Base-by-base conservation (phyloP, 2,888 invertebrate genomes). In the Pyrgus malvae region DNA sequence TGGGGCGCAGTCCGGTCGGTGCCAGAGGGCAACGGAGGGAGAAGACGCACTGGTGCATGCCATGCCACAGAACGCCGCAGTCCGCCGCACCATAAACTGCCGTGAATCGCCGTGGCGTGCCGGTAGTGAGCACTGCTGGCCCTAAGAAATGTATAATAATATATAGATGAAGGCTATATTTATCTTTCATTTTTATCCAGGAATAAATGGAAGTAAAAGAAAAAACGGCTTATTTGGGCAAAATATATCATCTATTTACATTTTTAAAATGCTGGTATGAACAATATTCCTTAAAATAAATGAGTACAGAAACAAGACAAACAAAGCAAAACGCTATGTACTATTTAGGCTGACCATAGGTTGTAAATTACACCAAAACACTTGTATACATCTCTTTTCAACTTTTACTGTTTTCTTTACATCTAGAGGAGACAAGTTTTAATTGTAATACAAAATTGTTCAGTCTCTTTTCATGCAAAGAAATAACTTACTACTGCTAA, bases 221-320 rank as follows among this genome's bases (percentile, higher is more conserved):
- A 62, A 55, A 59, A 61, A 57, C 60, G 41, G 23, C 40, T 62
- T 65, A 82, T 82, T 86, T 84, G 85, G 88, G 85, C 86, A 90
- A 90, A 90, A 90, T 90, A 89, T 88, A 88, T 85, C 74, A 77
- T 85, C 79, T 89, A 89, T 89, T 87, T 89, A 88, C 89, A 90
- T 76, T 79, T 78, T 82, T 78, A 82, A 86, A 86, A 86, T 86
- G 84, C 81, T 82, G 83, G 78, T 84, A 85, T 83, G 80, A 86
- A 88, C 86, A 83, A 81, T 81, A 80, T 76, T 79, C 74, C 80
- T 82, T 83, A 84, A 78, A 78, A 80, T 78, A 78, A 68, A 76
- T 78, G 81, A 85, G 84, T 86, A 83, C 74, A 74, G 73, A 76
- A 77, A 75, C 70, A 73, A 74, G 74, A 74, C 67, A 77, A 68